phyloP scores from a whole-genome alignment of 30 jellyfish, hydroid and myxozoan genomes.

The Aurelia aurita region DNA sequence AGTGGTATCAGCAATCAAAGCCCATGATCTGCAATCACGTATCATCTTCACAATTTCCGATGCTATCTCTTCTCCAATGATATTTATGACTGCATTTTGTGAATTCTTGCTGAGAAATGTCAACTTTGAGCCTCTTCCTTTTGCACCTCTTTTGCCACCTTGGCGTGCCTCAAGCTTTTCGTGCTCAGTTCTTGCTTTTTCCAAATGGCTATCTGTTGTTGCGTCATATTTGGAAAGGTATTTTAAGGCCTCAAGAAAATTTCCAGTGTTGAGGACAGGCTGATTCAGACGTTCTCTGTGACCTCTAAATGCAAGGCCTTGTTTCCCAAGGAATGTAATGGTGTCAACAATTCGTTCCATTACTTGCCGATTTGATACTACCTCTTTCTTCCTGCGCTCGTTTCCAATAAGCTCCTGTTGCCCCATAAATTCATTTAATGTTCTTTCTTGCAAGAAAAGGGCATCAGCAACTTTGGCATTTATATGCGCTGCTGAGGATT shows the following conservation, averaged over 20 bases:
- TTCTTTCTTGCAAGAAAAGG: no score
- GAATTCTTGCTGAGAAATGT: slow-evolving; percentile 30
- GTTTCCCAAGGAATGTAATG: slow-evolving; percentile 33
- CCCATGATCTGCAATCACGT: slow-evolving; percentile 25
- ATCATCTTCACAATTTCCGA: background rate
- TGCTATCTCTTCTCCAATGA: slow-evolving; percentile 40
- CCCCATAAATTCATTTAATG: background rate
- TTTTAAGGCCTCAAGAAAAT: background rate
- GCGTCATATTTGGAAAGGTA: no score
- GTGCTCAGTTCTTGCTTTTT: no score
- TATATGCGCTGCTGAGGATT: no score
- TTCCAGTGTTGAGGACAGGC: no score
- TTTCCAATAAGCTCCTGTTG: slow-evolving; percentile 10
- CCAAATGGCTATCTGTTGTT: no score
- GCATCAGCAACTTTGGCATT: no score
- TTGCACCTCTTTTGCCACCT: slow-evolving; percentile 19
- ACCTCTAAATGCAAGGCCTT: slow-evolving; percentile 39
- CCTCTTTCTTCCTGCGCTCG: slow-evolving; percentile 44
- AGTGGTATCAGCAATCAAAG: slow-evolving; percentile 45
- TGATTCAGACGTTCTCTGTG: no score
- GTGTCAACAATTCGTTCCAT: slow-evolving; percentile 48
- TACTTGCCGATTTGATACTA: slow-evolving; percentile 28
- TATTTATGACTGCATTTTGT: slow-evolving; percentile 22
- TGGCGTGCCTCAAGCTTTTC: no score
- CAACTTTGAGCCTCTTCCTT: slow-evolving; percentile 37